phyloP scores from a whole-genome alignment of 2,797 vertebrate genomes.

The Malacoctenus gilli region DNA sequence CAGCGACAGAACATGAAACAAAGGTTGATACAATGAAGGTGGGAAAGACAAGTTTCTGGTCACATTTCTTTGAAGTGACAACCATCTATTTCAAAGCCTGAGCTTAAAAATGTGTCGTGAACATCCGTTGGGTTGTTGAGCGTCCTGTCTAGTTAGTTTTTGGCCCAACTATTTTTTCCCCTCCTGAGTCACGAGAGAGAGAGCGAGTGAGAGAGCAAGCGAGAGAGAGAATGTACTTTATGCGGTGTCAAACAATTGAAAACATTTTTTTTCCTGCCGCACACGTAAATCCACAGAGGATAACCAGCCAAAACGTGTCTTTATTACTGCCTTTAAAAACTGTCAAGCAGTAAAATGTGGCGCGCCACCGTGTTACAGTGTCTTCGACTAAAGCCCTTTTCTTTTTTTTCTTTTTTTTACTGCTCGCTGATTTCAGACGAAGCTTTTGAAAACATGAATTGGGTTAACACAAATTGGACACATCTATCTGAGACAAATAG shows the following conservation, averaged over 20 bases:
- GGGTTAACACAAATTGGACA: not conserved
- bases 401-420: not conserved
- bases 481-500: too few relatives aligned
- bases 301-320: not conserved
- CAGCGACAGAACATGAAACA: constrained; percentile 19
- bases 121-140: constrained; percentile 3
- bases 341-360: not conserved
- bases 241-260: too few relatives aligned
- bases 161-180: constrained; percentile 34
- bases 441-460: not conserved
- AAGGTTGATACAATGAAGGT: constrained; percentile 30
- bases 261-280: too few relatives aligned
- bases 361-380: not conserved
- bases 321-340: not conserved
- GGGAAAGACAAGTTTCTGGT: constrained; percentile 1
- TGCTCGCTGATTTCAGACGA: not conserved
- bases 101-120: constrained; percentile 10
- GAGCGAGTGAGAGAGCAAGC: constrained; percentile 31
- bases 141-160: constrained; percentile 33
- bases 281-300: constrained; percentile 8
- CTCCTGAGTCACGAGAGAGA: constrained; percentile 36
- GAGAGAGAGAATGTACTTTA: constrained; percentile 19
- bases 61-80: not conserved
- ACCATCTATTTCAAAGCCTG: constrained; percentile 16
- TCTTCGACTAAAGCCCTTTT: not conserved